Conservation (phyloP, 2,113 vertebrate species). For the Myiozetetes cayanensis region DNA sequence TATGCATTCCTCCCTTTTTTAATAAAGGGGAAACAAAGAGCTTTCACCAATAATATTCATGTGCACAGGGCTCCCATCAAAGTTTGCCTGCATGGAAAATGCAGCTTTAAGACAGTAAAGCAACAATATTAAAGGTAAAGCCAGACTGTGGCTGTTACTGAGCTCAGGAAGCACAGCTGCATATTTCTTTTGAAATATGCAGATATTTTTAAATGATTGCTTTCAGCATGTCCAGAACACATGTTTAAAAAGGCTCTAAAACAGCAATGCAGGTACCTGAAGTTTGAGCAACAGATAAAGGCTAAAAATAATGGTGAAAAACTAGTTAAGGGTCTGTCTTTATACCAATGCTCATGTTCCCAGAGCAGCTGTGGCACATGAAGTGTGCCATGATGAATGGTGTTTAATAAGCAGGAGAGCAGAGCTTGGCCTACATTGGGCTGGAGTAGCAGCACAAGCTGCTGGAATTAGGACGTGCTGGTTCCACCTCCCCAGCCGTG, state of each 20-base stretch:
- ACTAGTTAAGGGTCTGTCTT: neutral
- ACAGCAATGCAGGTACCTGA: neutral
- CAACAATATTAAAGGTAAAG: neutral
- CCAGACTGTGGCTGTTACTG: neutral
- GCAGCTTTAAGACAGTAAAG: neutral
- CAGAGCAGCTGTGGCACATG: neutral
- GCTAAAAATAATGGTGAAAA: neutral
- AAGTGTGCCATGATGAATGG: neutral
- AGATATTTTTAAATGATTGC: neutral
- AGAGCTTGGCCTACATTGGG: neutral
- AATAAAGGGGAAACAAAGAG: neutral
- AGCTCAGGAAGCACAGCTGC: neutral
- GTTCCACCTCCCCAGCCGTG: fast-evolving
- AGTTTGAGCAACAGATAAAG: neutral
- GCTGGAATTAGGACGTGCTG: neutral
- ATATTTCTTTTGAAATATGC: neutral
- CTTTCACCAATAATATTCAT: neutral
- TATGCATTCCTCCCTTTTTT: neutral
- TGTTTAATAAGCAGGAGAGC: neutral
- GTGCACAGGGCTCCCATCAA: neutral
- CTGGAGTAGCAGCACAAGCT: neutral
- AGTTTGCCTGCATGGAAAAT: neutral
- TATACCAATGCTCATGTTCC: neutral
- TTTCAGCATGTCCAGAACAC: neutral
- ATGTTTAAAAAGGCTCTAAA: neutral